Evolutionary conservation across 2,888 invertebrate species (phyloP), one percentile per base, ranked within the genome.

Genomic region (Eupithecia subumbrata): DNA sequence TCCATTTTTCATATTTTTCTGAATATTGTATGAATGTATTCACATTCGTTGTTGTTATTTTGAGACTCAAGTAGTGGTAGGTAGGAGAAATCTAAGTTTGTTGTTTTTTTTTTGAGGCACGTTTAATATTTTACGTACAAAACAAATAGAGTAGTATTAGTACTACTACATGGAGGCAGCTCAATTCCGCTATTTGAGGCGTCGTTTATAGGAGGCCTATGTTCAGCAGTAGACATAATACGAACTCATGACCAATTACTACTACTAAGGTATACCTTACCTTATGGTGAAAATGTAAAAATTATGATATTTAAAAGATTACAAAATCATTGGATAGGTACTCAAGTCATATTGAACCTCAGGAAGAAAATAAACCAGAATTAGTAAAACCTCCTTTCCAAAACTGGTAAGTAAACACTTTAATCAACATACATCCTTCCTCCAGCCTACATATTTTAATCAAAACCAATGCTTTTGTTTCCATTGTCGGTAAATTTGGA

Each of bases 391-490:
- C 8, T 18, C 48, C 8, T 18, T 48, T 48, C 48, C 8, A 48
- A 48, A 48, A n/a, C n/a, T 5, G 45, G 45, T 16, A 34, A 8
- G 34, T 8, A 18, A 5, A 34, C 48, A 63, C n/a, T 63, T 63
- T 30, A 30, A 14, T 16, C 63, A 30, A 7, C 14, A 63, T 8
- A 63, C 25, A 66, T 34, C 64, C 64, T 66, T 16, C 64, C 64
- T 64, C 25, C 25, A 66, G 75, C 76, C 71, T 78, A 77, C 77
- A 80, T 78, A 79, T 79, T 84, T 83, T 84, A 88, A 87, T 86
- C 85, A 83, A 80, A 88, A 87, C 86, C 83, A 73, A 84, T 82
- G 79, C 79, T 82, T 84, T 90, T 89, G 89, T 89, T 85, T 87
- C 85, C 87, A 87, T 89, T 89, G 88, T 34, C 34, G 34, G 67